A percentile compares a stretch with the other conserved stretches of the same genome.
These are phyloP conservation scores for Psittacara wagleri DNA, from an alignment of 2,113 vertebrate species.

Conservation along the genomic window DNA sequence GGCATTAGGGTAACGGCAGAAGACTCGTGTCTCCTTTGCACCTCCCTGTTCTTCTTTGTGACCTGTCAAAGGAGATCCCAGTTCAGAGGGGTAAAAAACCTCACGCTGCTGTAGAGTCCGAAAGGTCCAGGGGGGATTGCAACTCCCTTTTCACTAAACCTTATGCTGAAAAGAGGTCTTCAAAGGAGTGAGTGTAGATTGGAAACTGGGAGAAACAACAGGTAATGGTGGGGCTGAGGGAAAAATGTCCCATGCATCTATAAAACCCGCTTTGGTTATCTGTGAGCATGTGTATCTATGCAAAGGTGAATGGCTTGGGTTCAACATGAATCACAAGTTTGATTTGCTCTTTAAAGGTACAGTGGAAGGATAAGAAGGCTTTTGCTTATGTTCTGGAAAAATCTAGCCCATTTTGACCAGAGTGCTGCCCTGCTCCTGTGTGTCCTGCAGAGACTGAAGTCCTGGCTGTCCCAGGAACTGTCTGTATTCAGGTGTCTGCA, in stretches of 20 bases:
- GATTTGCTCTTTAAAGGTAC: neutral
- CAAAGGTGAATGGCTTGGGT: neutral
- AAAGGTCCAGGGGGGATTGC: accelerated
- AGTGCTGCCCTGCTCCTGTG: neutral
- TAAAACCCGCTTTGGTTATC: accelerated
- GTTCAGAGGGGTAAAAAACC: neutral
- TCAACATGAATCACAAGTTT: neutral
- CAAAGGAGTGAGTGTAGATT: neutral
- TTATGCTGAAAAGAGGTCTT: neutral
- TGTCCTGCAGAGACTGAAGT: neutral
- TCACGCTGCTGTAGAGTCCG: neutral
- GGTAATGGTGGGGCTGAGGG: neutral
- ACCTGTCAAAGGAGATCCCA: neutral
- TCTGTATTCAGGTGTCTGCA: neutral
- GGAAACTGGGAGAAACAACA: neutral
- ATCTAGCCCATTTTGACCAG: neutral
- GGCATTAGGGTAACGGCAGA: neutral
- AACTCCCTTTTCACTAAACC: neutral
- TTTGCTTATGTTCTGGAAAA: neutral
- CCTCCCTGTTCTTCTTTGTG: neutral
- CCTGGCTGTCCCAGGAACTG: neutral
- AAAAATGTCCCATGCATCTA: neutral
- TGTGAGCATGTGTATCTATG: neutral
- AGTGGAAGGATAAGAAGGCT: neutral
- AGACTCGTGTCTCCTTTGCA: neutral